A percentile compares a stretch with the other conserved stretches of the same genome.
Conservation (phyloP, 2,888 invertebrate species). For the Xestoiulus laeticollis region DNA sequence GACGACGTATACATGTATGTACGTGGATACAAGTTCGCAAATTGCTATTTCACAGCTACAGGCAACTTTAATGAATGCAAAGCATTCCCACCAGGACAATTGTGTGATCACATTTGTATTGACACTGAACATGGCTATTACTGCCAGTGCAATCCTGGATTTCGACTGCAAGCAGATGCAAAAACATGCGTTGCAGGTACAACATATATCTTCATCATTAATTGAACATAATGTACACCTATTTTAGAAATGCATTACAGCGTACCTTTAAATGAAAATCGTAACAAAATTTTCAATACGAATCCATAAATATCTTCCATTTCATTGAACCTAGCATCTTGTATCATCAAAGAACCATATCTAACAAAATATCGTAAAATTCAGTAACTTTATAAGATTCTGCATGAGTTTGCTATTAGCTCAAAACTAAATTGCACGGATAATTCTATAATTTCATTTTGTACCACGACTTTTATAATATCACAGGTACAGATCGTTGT, state of each 20-base stretch:
- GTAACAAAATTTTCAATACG: no score
- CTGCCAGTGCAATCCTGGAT: slow-evolving; percentile 77
- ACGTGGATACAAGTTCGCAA: neutral
- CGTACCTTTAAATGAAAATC: no score
- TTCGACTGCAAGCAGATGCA: slow-evolving; percentile 74
- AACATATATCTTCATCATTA: neutral
- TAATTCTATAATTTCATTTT: no score
- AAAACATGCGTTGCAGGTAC: slow-evolving; percentile 72
- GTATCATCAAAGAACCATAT: no score
- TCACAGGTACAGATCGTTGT: slow-evolving; percentile 66
- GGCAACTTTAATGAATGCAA: slow-evolving; percentile 67
- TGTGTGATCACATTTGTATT: slow-evolving; percentile 82
- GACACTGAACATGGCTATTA: slow-evolving; percentile 76
- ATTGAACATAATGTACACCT: neutral
- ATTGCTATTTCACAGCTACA: neutral
- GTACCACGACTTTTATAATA: neutral
- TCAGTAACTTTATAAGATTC: no score
- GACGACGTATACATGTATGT: no score
- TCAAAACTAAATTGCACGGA: no score
- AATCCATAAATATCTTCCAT: no score
- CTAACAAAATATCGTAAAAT: no score
- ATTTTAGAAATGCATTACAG: slow-evolving; percentile 44
- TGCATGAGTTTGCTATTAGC: no score
- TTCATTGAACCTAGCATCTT: no score
- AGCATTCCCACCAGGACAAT: slow-evolving; percentile 66